phyloP scores from a whole-genome alignment of 2,797 vertebrate genomes.

The Dendrocincla tyrannina region DNA sequence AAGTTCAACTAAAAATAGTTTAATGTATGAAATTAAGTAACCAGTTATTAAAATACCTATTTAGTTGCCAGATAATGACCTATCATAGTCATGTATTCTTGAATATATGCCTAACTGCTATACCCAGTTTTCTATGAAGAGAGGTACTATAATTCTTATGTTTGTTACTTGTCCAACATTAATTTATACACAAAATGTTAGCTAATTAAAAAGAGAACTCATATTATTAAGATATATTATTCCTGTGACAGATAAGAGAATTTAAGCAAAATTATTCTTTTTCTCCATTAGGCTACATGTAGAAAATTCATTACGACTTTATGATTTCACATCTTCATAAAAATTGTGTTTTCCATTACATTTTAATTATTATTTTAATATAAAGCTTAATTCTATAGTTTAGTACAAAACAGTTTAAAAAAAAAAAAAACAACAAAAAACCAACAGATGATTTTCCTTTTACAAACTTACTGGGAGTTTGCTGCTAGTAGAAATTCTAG shows the following conservation, averaged over 20 bases:
- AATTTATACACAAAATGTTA: neutral
- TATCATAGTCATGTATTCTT: neutral
- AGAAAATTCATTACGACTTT: neutral
- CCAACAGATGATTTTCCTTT: neutral
- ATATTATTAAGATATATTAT: neutral
- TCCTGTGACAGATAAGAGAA: neutral
- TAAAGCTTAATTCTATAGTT: neutral
- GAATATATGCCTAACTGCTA: neutral
- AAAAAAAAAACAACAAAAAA: neutral
- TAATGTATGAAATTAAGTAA: neutral
- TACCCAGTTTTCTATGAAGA: neutral
- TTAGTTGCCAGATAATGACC: neutral
- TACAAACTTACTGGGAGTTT: neutral
- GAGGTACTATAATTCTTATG: neutral
- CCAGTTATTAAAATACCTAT: neutral
- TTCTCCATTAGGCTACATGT: neutral
- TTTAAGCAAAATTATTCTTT: neutral
- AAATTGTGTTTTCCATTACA: neutral
- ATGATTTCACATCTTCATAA: neutral
- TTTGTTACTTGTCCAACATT: neutral
- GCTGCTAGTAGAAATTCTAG: neutral
- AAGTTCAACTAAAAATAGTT: neutral
- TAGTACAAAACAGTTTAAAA: neutral
- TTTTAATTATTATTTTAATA: neutral
- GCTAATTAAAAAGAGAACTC: neutral